Evolutionary conservation across 2,797 vertebrate genomes (phyloP).

Genomic region (Nyctibius grandis): DNA sequence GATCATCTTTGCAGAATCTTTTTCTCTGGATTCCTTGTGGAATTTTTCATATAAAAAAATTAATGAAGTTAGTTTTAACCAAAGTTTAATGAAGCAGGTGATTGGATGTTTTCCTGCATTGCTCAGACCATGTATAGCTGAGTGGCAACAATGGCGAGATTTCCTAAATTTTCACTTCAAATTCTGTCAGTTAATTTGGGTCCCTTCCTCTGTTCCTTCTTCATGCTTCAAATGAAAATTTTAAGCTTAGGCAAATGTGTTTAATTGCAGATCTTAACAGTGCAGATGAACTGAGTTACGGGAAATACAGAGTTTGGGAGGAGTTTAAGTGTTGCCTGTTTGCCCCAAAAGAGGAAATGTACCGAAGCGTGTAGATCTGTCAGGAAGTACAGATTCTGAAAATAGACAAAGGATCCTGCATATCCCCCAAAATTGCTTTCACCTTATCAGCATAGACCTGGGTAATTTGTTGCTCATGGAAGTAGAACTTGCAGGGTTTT

Average conservation of each 20-base stretch:
- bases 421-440: neutral
- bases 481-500: neutral
- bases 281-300: neutral
- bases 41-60: neutral
- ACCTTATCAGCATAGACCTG: neutral
- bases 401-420: neutral
- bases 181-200: neutral
- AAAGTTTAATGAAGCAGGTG: neutral
- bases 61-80: neutral
- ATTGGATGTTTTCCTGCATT: neutral
- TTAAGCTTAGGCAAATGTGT: neutral
- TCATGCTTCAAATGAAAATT: neutral
- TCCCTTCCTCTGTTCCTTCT: neutral
- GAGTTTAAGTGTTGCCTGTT: neutral
- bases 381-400: slow-evolving; percentile 57
- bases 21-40: neutral
- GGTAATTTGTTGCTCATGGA: neutral
- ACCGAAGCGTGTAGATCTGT: neutral
- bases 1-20: neutral
- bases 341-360: slow-evolving; percentile 42
- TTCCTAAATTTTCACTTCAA: neutral
- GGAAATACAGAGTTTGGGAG: neutral
- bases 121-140: accelerated
- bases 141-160: neutral
- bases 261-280: neutral